Evolutionary conservation across 2,888 invertebrate species (phyloP).

Genomic region (Coenonympha arcania): DNA sequence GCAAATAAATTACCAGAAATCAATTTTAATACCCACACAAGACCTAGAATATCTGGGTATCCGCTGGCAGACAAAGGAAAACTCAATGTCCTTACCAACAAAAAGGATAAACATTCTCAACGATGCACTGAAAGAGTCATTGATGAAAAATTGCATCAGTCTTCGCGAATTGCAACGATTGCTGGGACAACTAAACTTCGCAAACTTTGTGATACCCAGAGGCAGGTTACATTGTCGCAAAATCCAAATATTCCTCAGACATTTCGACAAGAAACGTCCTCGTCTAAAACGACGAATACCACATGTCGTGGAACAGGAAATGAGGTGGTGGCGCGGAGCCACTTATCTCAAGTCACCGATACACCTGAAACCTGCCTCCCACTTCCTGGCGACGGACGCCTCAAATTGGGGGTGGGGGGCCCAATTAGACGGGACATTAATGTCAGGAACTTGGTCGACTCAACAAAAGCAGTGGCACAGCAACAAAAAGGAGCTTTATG

Average conservation of each 20-base stretch:
- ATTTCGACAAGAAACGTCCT: background rate
- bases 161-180: background rate
- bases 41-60: background rate
- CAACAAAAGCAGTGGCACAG: conserved; percentile 27
- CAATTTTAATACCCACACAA: background rate
- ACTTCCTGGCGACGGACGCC: no score
- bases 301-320: background rate
- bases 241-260: background rate
- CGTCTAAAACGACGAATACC: background rate
- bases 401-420: conserved; percentile 23
- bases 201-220: background rate
- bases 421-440: conserved; percentile 16
- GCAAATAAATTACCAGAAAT: background rate
- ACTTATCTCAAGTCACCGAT: no score
- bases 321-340: background rate
- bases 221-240: background rate
- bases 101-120: background rate
- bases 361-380: no score
- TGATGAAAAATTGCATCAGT: background rate
- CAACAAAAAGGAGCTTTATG: conserved; percentile 30
- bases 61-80: no score
- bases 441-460: conserved; percentile 22
- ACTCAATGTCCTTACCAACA: background rate
- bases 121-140: background rate
- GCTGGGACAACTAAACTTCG: background rate